Base-by-base conservation (phyloP, 2,888 invertebrate species). In the Helobdella robusta region DNA sequence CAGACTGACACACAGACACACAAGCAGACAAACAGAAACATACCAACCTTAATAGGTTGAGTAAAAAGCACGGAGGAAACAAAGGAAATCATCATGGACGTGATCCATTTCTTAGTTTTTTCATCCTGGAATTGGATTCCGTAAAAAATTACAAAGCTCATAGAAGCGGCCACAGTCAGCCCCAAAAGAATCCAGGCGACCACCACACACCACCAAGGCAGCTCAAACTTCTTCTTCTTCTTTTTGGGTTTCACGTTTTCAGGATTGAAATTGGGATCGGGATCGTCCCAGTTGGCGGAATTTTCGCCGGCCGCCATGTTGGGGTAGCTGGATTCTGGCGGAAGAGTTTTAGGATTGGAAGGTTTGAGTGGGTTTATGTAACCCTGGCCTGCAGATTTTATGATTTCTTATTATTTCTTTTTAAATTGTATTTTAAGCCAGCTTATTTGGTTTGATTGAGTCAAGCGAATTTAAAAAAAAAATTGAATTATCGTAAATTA, bases 41-140 rank as follows among this genome's bases (percentile, higher is more conserved):
- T n/a, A n/a, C 67, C 66, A 68, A 81, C 81, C 76, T 82, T 81
- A 48, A 82, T 73, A 0, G 82, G 82, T 68, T 83, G 81, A 6
- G 81, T 81, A 23, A 83, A 68, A 68, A 82, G 76, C 3, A 82
- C 74, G 0, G 81, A 81, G 6, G 78, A 75, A 64, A 82, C 74
- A 73, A 82, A 80, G 2, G 81, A 78, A 1, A 81, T 72, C 50
- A 82, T 60, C 73, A 82, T 76, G 2, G 82, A 80, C 0, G 81
- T 76, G 11, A 82, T 77, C 82, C 82, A 82, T 70, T 81, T 79
- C 62, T 76, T 76, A 52, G 78, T 77, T 67, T 80, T 81, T 4
- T 74, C 75, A 67, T 82, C 80, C 18, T 80, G 79, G 72, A 82
- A 82, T 71, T 72, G 72, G 62, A 83, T 77, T 2, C 80, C 81